Evolutionary conservation across 2,888 invertebrate species (phyloP).

Genomic region (Heterodera filipjevi): DNA sequence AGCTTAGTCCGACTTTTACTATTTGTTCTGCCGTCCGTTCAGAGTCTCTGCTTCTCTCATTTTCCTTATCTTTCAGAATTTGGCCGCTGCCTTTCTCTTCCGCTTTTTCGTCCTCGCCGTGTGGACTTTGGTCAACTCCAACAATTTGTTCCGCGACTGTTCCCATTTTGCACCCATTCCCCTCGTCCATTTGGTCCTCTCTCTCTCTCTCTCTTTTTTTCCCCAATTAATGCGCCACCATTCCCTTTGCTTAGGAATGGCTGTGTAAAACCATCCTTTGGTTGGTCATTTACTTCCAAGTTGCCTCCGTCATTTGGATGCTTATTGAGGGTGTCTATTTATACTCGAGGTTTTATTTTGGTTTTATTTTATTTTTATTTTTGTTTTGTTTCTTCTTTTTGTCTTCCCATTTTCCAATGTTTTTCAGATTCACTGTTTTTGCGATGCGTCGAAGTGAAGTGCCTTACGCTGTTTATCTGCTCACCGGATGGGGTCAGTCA

Average conservation of each 20-base stretch:
- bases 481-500: constrained; percentile 71
- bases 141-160: constrained; percentile 61
- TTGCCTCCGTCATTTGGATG: constrained; percentile 73
- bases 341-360: constrained; percentile 36
- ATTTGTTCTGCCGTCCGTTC: background rate
- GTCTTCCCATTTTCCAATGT: background rate
- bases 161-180: constrained; percentile 52
- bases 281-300: constrained; percentile 69
- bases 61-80: constrained; percentile 51
- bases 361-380: background rate
- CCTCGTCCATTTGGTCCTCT: constrained; percentile 47
- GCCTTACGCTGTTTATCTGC: constrained; percentile 70
- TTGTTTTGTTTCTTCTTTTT: background rate
- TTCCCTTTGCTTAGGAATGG: constrained; percentile 68
- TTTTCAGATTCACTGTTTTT: constrained; percentile 68
- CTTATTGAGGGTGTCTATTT: constrained; percentile 68
- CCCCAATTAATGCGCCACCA: background rate
- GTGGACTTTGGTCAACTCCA: constrained; percentile 60
- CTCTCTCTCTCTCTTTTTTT: constrained; percentile 1
- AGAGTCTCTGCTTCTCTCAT: background rate
- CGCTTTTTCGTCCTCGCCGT: constrained; percentile 66
- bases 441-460: constrained; percentile 70
- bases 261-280: constrained; percentile 70
- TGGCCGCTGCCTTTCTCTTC: constrained; percentile 68
- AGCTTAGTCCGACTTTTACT: no score